Evolutionary conservation across 1,140 invertebrate genomes (phyloP).

Genomic region (Drosophila trapezifrons): DNA sequence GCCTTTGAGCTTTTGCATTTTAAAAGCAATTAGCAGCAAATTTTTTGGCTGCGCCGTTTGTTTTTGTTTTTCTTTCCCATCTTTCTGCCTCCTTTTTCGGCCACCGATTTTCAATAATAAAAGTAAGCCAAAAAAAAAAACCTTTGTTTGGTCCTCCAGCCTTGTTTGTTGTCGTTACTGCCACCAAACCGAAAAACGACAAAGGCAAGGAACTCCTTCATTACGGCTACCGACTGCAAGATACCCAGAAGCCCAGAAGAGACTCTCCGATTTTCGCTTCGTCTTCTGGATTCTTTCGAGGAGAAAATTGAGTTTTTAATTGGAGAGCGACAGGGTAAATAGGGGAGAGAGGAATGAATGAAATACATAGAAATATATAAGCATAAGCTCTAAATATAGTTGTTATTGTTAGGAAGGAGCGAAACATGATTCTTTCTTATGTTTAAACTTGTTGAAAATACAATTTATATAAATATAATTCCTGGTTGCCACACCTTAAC

Average conservation of each 20-base stretch:
- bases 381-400: neutral
- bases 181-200: conserved; percentile 24
- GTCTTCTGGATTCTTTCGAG: neutral
- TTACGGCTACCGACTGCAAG: conserved; percentile 30
- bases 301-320: conserved; percentile 45
- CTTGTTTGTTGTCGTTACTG: conserved; percentile 45
- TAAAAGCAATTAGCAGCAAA: conserved; percentile 81
- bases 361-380: neutral
- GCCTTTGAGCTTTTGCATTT: conserved; percentile 71
- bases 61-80: conserved; percentile 63
- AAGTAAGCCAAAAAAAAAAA: conserved; percentile 61
- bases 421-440: neutral
- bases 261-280: conserved; percentile 10
- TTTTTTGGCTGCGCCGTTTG: conserved; percentile 65
- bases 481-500: neutral
- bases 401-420: neutral
- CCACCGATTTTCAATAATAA: conserved; percentile 74
- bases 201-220: conserved; percentile 15
- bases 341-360: neutral
- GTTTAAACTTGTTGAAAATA: neutral
- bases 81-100: conserved; percentile 20
- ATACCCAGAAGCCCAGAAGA: conserved; percentile 20
- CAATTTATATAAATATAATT: neutral
- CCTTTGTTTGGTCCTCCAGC: conserved; percentile 36
- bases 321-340: conserved; percentile 8